Base-by-base conservation (phyloP, 2,113 vertebrate species). In the Corythaixoides concolor region DNA sequence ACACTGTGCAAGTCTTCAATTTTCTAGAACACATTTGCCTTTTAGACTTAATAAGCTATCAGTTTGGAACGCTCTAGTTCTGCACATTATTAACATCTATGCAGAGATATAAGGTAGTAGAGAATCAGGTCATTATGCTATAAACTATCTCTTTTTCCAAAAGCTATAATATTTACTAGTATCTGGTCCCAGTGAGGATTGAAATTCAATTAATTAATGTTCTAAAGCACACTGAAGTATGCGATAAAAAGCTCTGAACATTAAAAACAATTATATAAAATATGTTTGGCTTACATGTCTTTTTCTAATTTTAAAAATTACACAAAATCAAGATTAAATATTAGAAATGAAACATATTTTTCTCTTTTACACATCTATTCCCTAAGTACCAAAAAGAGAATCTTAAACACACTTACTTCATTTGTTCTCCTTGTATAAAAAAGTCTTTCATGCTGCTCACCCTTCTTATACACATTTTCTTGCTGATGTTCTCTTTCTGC, bases 371-470 rank as follows among this genome's bases (percentile, higher is more conserved):
- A 80, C 24, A 85, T 87, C 73, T 85, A 91, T 50, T 85, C 89
- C 91, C 89, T 32, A 47, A 85, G 76, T 70, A 82, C 47, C 89
- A 79, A 60, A 94, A 89, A 53, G 37, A 92, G 60, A 93, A 93
- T 87, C 75, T 96, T 89, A 93, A 82, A 88, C 53, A 91, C 93
- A 97, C 98, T 97, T 97, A 98, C 98, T 94, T 81, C 97, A 91
- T 95, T 76, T 41, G 93, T 67, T 93, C 66, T 81, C 6, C 49
- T 73, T 70, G 78, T 32, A 59, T 47, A 39, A 56, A 91, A 56
- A 9, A 50, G n/a, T 11, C 82, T 77, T 82, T 91, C 32, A 91
- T 85, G 94, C 28, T 28, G 72, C 80, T 96, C 70, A 27, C 78
- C 89, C 74, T 64, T 55, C 78, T 69, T 10, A 53, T 0, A 52